Base-by-base conservation (phyloP, 2,797 vertebrate species). In the Sebastes dallii region DNA sequence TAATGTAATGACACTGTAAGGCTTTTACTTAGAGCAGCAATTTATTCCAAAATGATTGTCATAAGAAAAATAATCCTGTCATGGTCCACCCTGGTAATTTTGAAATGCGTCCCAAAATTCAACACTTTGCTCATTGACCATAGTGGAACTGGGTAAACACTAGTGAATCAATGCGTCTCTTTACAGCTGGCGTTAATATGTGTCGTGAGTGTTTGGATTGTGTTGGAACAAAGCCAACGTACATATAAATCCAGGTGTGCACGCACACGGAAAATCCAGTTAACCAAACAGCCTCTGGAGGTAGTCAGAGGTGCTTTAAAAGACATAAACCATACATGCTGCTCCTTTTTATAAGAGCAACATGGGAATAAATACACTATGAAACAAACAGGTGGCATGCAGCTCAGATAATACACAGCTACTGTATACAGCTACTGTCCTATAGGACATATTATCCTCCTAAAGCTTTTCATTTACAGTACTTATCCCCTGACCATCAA, bases 151-250 rank as follows among this genome's bases (percentile, higher is more conserved):
- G 61, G 18, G 70, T 79, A 87, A 90, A 90, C 86, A 87, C 29
- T 27, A 3, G 8, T 30, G 80, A 91, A 91, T 93, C 75, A 89
- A 88, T 88, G 89, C 3, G 0, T 29, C 80, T 86, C 67, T 89
- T 90, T 68, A 68, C 36, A 74, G 65, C 56, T 67, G 64, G 34
- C 81, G 72, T 73, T 60, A 66, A 84, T 58, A 60, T 76, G 25
- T 64, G 65, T 65, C 60, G 52, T 42, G 69, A 61, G 59, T 64
- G 75, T 71, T 80, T 66, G 34, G 66, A 81, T 77, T 82, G 50
- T 66, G 29, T 61, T 86, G 86, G 81, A 82, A 71, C 59, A 29
- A 86, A 69, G 70, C 78, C 87, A 86, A 27, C 32, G 56, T 29
- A 75, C 75, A 78, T 66, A 77, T 30, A 66, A 80, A 72, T 70